Percentiles rank a stretch among this genome's conserved stretches.
Conservation (phyloP, 2,797 vertebrate genomes). For the Coregonus ussuriensis region DNA sequence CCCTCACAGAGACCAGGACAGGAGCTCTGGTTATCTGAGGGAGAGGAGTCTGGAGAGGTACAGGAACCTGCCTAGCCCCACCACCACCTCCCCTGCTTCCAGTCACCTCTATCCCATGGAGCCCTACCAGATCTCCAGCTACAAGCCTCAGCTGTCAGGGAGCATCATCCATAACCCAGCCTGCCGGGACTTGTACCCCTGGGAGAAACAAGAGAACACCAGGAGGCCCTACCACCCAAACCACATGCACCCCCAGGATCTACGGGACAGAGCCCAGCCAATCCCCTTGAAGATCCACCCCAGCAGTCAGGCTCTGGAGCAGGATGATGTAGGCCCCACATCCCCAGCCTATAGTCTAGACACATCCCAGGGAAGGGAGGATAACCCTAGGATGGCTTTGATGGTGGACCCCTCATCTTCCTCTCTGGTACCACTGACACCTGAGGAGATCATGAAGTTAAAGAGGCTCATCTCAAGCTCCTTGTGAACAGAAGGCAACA, state of each 20-base stretch:
- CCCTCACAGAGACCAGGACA: not conserved
- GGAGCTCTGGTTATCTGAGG: not conserved
- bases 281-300: constrained; percentile 1
- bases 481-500: not conserved
- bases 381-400: not conserved
- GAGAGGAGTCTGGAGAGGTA: constrained; percentile 3
- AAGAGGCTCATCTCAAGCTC: constrained; percentile 14
- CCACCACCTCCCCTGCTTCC: not conserved
- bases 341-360: constrained; percentile 18
- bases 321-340: constrained; percentile 21
- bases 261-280: constrained; percentile 13
- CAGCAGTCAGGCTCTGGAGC: constrained; percentile 4
- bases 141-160: not conserved
- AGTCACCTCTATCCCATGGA: not conserved
- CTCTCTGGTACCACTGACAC: not conserved
- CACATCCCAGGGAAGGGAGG: not conserved
- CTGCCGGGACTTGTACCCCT: constrained; percentile 6
- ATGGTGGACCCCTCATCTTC: not conserved
- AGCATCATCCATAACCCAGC: constrained; percentile 11
- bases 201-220: constrained; percentile 10
- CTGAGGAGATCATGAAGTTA: constrained; percentile 9
- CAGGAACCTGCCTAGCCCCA: not conserved
- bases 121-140: not conserved
- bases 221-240: constrained; percentile 21
- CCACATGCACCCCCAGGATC: constrained; percentile 19